A percentile compares a stretch with the other conserved stretches of the same genome.
Evolutionary conservation across 2,888 invertebrate species (phyloP).

Genomic region (Ephialtes manifestator): DNA sequence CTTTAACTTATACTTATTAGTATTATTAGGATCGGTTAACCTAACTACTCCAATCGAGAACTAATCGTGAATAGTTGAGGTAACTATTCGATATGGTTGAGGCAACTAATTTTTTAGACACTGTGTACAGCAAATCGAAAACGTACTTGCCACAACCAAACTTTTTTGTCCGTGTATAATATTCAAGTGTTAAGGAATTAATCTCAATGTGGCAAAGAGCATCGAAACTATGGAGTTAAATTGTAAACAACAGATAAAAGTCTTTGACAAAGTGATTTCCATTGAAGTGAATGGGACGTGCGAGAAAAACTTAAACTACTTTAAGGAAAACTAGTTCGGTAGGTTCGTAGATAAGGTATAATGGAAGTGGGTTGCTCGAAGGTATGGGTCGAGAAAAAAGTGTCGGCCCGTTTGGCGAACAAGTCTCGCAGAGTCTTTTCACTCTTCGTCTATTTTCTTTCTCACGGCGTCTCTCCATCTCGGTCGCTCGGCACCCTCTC

Average conservation of each 20-base stretch:
- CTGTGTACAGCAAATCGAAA: no score
- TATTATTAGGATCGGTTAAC: no score
- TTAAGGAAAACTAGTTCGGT: slow-evolving; percentile 46
- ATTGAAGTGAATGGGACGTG: background rate
- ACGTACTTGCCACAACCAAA: no score
- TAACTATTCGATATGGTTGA: no score
- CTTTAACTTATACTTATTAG: no score
- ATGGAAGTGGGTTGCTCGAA: slow-evolving; percentile 17
- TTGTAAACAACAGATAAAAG: background rate
- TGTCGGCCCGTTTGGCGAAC: slow-evolving; percentile 51
- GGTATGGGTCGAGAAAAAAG: slow-evolving; percentile 24
- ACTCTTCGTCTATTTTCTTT: slow-evolving; percentile 52
- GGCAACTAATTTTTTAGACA: no score
- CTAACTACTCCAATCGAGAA: no score
- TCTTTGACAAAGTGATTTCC: slow-evolving; percentile 24
- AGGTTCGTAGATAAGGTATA: slow-evolving; percentile 29
- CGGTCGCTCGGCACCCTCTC: slow-evolving; percentile 76
- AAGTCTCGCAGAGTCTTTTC: slow-evolving; percentile 46
- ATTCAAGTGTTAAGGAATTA: no score
- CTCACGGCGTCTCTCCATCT: slow-evolving; percentile 50
- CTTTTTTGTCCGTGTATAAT: no score
- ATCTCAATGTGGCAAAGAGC: no score
- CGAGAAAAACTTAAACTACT: slow-evolving; percentile 75
- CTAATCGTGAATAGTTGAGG: no score
- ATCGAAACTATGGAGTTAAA: background rate